Percentiles rank a stretch among this genome's conserved stretches.
Evolutionary conservation across 2,888 invertebrate species (phyloP).

Genomic region (Yponomeuta plumbellus): DNA sequence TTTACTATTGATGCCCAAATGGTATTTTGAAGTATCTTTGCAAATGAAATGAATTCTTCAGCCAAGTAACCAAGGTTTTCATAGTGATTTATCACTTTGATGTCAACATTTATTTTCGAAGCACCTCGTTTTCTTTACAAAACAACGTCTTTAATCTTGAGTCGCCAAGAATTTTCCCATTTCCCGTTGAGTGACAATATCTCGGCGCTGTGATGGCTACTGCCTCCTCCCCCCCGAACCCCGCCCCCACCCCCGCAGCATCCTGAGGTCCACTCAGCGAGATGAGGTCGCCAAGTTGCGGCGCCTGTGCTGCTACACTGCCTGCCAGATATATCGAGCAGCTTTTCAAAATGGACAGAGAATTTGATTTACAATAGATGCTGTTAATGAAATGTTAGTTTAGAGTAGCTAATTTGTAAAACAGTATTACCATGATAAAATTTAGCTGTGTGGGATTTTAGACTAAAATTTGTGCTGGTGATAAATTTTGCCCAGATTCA

Average conservation of each 20-base stretch:
- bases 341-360: background rate
- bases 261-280: background rate
- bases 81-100: background rate
- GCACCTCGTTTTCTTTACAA: background rate
- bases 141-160: background rate
- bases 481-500: too few relatives aligned
- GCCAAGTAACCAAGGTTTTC: too few relatives aligned
- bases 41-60: too few relatives aligned
- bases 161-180: conserved; percentile 1
- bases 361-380: too few relatives aligned
- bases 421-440: too few relatives aligned
- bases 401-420: too few relatives aligned
- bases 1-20: too few relatives aligned
- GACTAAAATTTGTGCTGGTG: too few relatives aligned
- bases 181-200: conserved; percentile 2
- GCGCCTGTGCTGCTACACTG: background rate
- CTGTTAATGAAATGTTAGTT: too few relatives aligned
- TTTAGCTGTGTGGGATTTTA: too few relatives aligned
- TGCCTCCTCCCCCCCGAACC: background rate
- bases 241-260: background rate
- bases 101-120: background rate
- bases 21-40: too few relatives aligned
- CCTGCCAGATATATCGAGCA: background rate
- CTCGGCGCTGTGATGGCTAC: background rate
- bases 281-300: conserved; percentile 1